Evolutionary conservation across 2,113 vertebrate species (phyloP), one percentile per base, ranked within the genome.

Genomic region (Nerophis lumbriciformis): DNA sequence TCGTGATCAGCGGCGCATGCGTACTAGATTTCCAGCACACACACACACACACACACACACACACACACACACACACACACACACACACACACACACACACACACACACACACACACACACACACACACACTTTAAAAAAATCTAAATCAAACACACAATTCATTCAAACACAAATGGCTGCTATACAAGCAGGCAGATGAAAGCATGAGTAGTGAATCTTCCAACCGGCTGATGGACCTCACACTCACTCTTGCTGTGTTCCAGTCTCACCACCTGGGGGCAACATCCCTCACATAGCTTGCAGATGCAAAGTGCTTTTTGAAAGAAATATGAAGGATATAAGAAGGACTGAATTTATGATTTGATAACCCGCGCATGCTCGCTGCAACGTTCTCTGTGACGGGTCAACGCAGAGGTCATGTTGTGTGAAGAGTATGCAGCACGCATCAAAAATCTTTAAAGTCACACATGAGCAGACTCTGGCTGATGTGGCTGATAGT

Each of bases 221-320:
- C 74, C 58, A 69, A 58, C 54, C 39, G 42, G 61, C 55, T 75
- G 78, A 71, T 70, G 68, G 65, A 83, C 65, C 72, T 63, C 51
- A 62, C 35, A 19, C 52, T 58, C 70, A 47, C 67, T 6, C 59
- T 62, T 82, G 83, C 69, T 72, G 59, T 86, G 70, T 53, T 50
- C 19, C 54, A 39, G 52, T 72, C 49, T 74, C 70, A 60, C 84
- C 86, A 81, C 78, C 71, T 63, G 86, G 75, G 84, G 84, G 83
- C 83, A 75, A 69, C 77, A 77, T 80, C 73, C 66, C 51, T 72
- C 78, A 74, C 48, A 53, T 12, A 6, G 59, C 53, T 53, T 55
- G 51, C 49, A 65, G 69, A 66, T 59, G 66, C 54, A 60, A 42
- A 37, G 1, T n/a, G 10, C 11, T 12, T 39, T 55, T 66, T 1